A percentile compares a stretch with the other conserved stretches of the same genome.
These are phyloP conservation scores for Pelusios castaneus DNA, from an alignment of 2,113 vertebrate genomes.

Conservation along the genomic window DNA sequence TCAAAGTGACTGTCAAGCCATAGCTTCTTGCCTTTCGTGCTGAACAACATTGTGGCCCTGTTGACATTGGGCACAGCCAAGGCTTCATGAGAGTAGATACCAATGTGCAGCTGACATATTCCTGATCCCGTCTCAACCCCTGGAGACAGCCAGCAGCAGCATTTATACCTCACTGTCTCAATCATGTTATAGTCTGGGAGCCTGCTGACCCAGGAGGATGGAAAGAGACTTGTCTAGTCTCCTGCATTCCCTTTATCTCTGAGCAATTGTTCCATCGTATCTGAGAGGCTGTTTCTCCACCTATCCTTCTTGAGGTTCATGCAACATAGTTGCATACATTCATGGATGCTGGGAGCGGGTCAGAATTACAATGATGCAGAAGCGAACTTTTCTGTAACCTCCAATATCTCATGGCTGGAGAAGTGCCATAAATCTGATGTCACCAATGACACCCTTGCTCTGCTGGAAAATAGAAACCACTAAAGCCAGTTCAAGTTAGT, in stretches of 20 bases:
- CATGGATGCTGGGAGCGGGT: not conserved
- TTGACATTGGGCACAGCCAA: not conserved
- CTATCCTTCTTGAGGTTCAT: not conserved
- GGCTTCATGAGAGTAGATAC: too few species aligned
- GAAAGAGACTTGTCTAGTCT: not conserved
- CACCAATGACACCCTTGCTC: not conserved
- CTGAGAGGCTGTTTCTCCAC: not conserved
- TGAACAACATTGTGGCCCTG: not conserved
- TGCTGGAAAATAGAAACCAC: not conserved
- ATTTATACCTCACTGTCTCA: not conserved
- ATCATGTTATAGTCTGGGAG: not conserved
- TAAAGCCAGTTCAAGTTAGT: constrained; percentile 15
- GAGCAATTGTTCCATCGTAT: not conserved
- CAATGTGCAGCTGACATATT: not conserved
- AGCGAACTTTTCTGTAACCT: not conserved
- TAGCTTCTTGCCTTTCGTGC: not conserved
- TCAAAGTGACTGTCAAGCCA: not conserved
- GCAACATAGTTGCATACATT: not conserved
- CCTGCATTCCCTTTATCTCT: not conserved
- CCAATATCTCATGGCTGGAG: not conserved
- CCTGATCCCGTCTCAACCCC: not conserved
- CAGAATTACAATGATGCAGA: not conserved
- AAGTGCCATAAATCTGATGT: not conserved
- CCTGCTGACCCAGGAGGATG: not conserved
- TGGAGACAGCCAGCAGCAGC: not conserved